These are phyloP conservation scores for Caenorhabditis sp. DNA, from an alignment of 2,888 invertebrate genomes.

Conservation along the genomic window DNA sequence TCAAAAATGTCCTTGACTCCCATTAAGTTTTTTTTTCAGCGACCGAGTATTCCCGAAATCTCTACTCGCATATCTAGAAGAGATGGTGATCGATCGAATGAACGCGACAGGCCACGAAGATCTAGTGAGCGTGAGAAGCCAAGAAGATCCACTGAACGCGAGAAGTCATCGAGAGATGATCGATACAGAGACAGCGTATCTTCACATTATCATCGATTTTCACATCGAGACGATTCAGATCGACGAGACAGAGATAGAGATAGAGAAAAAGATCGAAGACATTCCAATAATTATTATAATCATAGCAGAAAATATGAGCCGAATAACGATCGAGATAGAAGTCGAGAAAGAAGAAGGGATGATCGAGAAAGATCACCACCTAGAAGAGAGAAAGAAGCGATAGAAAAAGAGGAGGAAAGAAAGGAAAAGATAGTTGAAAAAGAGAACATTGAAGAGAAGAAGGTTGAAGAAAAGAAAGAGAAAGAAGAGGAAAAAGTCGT, in stretches of 20 bases:
- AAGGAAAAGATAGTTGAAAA: conserved; percentile 9
- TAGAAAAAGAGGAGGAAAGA: conserved; percentile 7
- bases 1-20: too few species aligned
- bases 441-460: neutral
- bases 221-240: conserved; percentile 10
- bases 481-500: neutral
- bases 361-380: neutral
- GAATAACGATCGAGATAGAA: conserved; percentile 20
- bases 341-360: conserved; percentile 19
- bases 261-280: conserved; percentile 5
- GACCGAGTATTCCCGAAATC: neutral
- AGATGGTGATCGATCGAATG: neutral
- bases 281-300: conserved; percentile 6
- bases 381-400: neutral
- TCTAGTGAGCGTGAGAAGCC: neutral
- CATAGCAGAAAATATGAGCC: conserved; percentile 6
- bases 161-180: conserved; percentile 7
- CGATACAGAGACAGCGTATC: neutral
- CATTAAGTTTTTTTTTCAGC: neutral
- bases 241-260: conserved; percentile 25
- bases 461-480: neutral
- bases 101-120: neutral
- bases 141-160: too few species aligned
- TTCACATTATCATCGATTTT: neutral
- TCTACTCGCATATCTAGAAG: neutral